Percentiles rank a stretch among this genome's conserved stretches.
These are phyloP conservation scores for Chrysogorgia sp. DNA, from an alignment of 92 coral and sea anemone species.

Conservation along the genomic window DNA sequence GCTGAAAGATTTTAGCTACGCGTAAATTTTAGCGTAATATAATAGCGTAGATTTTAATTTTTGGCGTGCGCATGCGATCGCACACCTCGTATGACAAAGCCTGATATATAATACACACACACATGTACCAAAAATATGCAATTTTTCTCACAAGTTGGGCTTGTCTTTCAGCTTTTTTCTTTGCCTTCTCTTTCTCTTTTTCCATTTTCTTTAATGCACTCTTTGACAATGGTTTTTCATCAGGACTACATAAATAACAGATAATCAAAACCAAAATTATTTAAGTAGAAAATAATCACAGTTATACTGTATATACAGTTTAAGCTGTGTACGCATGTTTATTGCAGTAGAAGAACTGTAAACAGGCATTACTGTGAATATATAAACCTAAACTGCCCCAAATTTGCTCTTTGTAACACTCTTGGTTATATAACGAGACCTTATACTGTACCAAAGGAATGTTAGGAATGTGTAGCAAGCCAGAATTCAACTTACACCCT, in stretches of 20 bases:
- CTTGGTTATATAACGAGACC: no score
- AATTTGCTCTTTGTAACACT: no score
- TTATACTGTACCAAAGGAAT: no score
- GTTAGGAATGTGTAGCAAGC: no score
- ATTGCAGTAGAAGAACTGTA: neutral
- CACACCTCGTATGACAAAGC: no score
- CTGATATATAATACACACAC: neutral
- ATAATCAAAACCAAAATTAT: neutral
- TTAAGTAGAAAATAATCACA: neutral
- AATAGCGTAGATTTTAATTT: no score
- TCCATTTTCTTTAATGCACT: constrained; percentile 92
- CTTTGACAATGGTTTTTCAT: constrained; percentile 91
- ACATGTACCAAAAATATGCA: neutral
- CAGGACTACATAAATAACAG: constrained; percentile 60
- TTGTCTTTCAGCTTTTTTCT: constrained; percentile 88
- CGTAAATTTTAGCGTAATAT: no score
- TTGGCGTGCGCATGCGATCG: no score
- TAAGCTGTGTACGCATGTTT: no score
- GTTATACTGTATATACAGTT: neutral
- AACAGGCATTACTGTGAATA: neutral
- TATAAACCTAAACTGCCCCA: no score
- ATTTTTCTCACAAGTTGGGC: constrained; percentile 81
- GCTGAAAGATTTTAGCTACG: no score
- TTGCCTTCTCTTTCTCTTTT: constrained; percentile 93
- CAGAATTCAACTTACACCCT: no score